Percentiles rank a stretch among this genome's conserved stretches.
These are phyloP conservation scores for Epinotia nisella DNA, from an alignment of 2,888 invertebrate genomes.

Conservation along the genomic window DNA sequence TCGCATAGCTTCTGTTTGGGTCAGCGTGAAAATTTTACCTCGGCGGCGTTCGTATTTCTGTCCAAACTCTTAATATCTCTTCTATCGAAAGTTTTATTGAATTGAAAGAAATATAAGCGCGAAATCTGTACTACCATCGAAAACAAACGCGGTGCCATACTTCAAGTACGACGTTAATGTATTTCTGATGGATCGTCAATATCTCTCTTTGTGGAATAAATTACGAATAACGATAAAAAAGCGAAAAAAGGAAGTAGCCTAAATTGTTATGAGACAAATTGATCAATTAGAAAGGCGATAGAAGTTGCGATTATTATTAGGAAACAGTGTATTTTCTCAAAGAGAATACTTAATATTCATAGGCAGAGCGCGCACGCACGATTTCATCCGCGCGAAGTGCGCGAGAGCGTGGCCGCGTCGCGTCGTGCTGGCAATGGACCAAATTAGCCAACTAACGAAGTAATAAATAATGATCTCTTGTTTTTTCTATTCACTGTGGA, in stretches of 20 bases:
- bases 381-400: slow-evolving; percentile 73
- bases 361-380: slow-evolving; percentile 70
- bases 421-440: slow-evolving; percentile 79
- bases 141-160: slow-evolving; percentile 66
- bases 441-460: slow-evolving; percentile 84
- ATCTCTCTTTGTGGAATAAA: slow-evolving; percentile 69
- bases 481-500: slow-evolving; percentile 81
- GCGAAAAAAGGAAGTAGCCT: slow-evolving; percentile 44
- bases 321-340: slow-evolving; percentile 37
- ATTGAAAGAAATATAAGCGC: slow-evolving; percentile 45
- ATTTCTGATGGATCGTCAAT: slow-evolving; percentile 81
- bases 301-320: slow-evolving; percentile 23
- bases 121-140: slow-evolving; percentile 52
- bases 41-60: slow-evolving; percentile 69
- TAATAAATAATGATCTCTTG: slow-evolving; percentile 85
- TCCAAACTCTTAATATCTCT: slow-evolving; percentile 65
- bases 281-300: slow-evolving; percentile 18
- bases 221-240: slow-evolving; percentile 55
- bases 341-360: slow-evolving; percentile 50
- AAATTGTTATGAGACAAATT: slow-evolving; percentile 8
- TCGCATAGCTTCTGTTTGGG: slow-evolving; percentile 82
- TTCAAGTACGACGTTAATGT: slow-evolving; percentile 75
- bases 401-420: slow-evolving; percentile 80
- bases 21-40: slow-evolving; percentile 81
- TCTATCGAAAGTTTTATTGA: slow-evolving; percentile 55